Evolutionary conservation across 2,113 vertebrate genomes (phyloP).

Genomic region (Pteropus alecto): DNA sequence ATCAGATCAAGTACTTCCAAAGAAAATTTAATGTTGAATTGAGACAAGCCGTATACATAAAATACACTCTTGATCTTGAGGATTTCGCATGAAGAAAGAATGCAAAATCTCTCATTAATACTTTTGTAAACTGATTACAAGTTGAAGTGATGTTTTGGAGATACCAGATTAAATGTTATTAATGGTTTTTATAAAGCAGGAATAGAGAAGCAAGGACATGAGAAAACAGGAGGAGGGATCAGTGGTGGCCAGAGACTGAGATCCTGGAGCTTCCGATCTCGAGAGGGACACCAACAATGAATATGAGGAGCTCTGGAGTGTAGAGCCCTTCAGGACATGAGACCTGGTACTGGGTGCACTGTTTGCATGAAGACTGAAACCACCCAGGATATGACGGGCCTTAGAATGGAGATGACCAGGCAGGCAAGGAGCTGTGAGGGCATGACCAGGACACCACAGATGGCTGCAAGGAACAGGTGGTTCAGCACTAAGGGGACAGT

Average conservation of each 20-base stretch:
- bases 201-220: background rate
- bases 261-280: background rate
- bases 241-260: background rate
- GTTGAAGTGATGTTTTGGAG: background rate
- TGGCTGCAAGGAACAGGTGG: background rate
- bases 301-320: background rate
- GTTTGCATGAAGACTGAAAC: background rate
- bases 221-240: background rate
- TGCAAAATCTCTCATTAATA: background rate
- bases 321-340: background rate
- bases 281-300: background rate
- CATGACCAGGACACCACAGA: background rate
- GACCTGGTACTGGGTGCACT: background rate
- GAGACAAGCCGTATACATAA: background rate
- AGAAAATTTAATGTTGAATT: background rate
- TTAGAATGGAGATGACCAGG: background rate
- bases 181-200: background rate
- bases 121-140: background rate
- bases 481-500: background rate
- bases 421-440: background rate
- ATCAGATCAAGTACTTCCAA: background rate
- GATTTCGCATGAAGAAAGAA: background rate
- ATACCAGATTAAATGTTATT: background rate
- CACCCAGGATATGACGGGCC: background rate
- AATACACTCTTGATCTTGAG: background rate